These are phyloP conservation scores for Orius insidiosus DNA, from an alignment of 1,140 invertebrate species.

Conservation along the genomic window DNA sequence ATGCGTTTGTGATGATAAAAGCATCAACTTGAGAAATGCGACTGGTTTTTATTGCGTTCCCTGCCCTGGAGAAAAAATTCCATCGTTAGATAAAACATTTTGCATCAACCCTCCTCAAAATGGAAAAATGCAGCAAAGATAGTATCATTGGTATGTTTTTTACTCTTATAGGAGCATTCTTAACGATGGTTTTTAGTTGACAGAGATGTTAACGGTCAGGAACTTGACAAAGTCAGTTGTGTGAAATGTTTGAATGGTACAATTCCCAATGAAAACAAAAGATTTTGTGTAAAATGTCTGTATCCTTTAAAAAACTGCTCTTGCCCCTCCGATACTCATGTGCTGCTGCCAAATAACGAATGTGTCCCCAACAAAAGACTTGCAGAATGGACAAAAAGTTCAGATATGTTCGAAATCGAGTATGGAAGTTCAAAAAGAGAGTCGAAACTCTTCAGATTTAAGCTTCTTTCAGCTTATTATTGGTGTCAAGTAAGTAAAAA, in stretches of 20 bases:
- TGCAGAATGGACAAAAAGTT: conserved; percentile 23
- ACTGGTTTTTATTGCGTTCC: conserved; percentile 23
- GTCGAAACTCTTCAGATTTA: conserved; percentile 31
- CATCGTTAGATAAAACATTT: conserved; percentile 24
- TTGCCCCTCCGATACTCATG: conserved; percentile 22
- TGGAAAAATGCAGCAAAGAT: conserved; percentile 19
- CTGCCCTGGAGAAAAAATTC: conserved; percentile 23
- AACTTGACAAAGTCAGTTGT: conserved; percentile 26
- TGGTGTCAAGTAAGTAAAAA: conserved; percentile 31
- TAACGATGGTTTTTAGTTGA: conserved; percentile 26
- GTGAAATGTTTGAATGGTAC: conserved; percentile 28
- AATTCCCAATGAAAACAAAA: conserved; percentile 25
- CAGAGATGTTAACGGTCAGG: conserved; percentile 26
- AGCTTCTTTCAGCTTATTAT: conserved; percentile 29
- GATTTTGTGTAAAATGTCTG: conserved; percentile 28
- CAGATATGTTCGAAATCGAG: conserved; percentile 25
- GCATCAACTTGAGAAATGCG: conserved; percentile 3
- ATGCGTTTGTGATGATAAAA: conserved; percentile 24
- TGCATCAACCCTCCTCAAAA: conserved; percentile 22
- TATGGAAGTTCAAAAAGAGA: conserved; percentile 24
- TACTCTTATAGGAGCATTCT: conserved; percentile 3
- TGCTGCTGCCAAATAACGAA: conserved; percentile 23
- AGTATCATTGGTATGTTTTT: conserved; percentile 1
- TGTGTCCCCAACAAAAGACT: conserved; percentile 26
- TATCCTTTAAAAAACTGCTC: conserved; percentile 20